Evolutionary conservation across 2,797 vertebrate genomes (phyloP).

Genomic region (Anomalospiza imberbis): DNA sequence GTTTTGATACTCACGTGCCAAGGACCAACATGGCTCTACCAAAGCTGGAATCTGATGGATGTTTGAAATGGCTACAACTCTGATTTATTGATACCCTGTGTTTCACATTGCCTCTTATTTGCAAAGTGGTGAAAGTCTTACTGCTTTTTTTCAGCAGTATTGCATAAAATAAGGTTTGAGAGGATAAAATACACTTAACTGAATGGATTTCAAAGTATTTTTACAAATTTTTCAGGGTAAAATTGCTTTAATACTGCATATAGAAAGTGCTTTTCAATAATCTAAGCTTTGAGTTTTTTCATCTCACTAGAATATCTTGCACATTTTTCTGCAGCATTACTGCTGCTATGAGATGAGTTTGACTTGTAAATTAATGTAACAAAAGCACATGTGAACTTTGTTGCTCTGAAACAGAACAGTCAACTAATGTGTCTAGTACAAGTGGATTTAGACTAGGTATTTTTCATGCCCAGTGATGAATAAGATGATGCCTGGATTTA

Average conservation of each 20-base stretch:
- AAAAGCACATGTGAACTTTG: neutral
- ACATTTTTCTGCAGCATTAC: neutral
- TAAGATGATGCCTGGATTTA: neutral
- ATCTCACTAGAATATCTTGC: neutral
- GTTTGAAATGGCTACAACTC: neutral
- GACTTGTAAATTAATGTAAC: neutral
- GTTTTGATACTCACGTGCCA: rapidly evolving
- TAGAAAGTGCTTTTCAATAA: neutral
- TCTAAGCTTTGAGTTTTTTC: neutral
- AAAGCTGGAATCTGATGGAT: neutral
- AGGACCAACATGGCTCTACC: neutral
- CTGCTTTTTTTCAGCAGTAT: neutral
- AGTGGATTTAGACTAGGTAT: neutral
- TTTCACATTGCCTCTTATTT: neutral
- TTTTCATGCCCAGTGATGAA: neutral
- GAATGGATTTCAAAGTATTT: neutral
- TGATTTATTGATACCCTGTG: neutral
- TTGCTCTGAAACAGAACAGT: neutral
- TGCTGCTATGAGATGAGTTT: neutral
- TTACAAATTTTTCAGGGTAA: neutral
- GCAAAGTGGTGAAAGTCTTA: neutral
- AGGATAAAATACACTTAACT: neutral
- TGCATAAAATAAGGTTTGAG: neutral
- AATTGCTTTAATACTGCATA: neutral
- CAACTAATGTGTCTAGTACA: neutral